Base-by-base conservation (phyloP, 2,888 invertebrate genomes). In the Drosophila fungiperda region DNA sequence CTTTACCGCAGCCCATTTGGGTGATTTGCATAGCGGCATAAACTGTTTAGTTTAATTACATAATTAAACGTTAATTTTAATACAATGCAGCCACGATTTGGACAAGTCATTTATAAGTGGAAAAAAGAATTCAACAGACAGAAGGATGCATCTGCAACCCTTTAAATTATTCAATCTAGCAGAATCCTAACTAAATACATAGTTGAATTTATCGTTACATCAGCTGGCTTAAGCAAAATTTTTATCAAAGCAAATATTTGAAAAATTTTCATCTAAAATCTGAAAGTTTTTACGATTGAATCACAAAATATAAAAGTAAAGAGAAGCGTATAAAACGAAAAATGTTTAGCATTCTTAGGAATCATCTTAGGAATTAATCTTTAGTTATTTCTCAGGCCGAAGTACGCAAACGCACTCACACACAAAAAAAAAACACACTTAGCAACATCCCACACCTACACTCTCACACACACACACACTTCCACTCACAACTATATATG, bases 401-500 rank as follows among this genome's bases (percentile, higher is more conserved):
- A 8, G 20, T 23, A 45, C 15, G 15, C 2, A 45, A 45, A 2
- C 8, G 8, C 20, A 12, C 12, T 12, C 42, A 1, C 29, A 40
- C 40, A 53, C 20, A 52, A 29, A 58, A 15, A 50, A 29, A 58
- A 9, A 36, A 49, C 15, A 59, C 36, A 20, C 40, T 15, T 33
- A 40, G 35, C n/a, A 3, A 20, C n/a, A 17, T 17, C 36, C 17
- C 17, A 20, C 38, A 15, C 17, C 8, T 9, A 52, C 29, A 29
- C 29, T 5, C 6, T 29, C 29, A 26, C 38, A 20, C 61, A 63
- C 36, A 23, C 12, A 23, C n/a, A 50, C 15, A 7, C 4, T 29
- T 9, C 1, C 11, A 17, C 26, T 40, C 33, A 23, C 3, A 29
- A 17, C 17, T 15, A 57, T 15, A 58, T 5, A 33, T 20, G 20